Evolutionary conservation across 2,113 vertebrate species (phyloP).

Genomic region (Rynchops niger): DNA sequence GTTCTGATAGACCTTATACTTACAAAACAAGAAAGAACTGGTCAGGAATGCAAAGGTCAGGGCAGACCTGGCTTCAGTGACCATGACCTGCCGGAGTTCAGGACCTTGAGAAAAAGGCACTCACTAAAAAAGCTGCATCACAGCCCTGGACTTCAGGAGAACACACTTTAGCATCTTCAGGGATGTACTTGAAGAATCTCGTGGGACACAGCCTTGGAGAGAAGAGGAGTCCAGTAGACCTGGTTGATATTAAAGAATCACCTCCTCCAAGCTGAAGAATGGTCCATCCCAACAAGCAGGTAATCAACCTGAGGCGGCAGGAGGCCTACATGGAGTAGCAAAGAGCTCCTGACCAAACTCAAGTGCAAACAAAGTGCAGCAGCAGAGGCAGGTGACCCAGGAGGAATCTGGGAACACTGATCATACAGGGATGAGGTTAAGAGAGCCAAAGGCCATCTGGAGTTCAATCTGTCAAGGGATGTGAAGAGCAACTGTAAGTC

Average conservation of each 20-base stretch:
- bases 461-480: neutral
- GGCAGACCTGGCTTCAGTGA: neutral
- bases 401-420: neutral
- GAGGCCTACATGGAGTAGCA: neutral
- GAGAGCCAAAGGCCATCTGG: neutral
- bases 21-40: neutral
- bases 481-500: neutral
- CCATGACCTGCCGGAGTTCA: neutral
- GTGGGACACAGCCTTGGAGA: neutral
- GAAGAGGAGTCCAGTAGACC: neutral
- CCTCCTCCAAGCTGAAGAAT: neutral
- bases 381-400: neutral
- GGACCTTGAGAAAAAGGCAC: neutral
- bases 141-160: neutral
- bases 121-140: neutral
- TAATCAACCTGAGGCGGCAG: neutral
- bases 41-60: rapidly evolving
- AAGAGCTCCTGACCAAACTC: neutral
- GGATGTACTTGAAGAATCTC: neutral
- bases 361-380: neutral
- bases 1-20: neutral
- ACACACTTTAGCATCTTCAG: neutral
- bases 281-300: neutral
- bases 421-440: neutral
- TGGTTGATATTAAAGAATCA: neutral